phyloP scores from a whole-genome alignment of 2,797 vertebrate species.

The Kryptolebias ocellatus region DNA sequence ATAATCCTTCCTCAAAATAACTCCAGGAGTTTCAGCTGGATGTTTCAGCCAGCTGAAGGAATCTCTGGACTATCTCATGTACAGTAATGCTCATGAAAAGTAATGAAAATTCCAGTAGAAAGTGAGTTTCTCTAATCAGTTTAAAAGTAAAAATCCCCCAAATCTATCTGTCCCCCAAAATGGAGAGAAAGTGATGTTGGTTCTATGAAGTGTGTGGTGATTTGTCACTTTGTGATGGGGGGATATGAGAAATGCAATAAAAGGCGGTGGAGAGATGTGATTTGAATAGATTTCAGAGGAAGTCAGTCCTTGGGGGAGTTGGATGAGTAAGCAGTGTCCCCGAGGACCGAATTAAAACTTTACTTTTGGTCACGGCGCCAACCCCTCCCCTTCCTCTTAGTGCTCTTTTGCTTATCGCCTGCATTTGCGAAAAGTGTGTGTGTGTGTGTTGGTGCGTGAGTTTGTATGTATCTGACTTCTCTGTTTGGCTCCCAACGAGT shows the following conservation, averaged over 20 bases:
- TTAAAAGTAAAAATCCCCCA: conserved; percentile 73
- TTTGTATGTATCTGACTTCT: conserved; percentile 57
- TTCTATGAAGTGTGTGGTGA: conserved; percentile 81
- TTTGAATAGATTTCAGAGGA: conserved; percentile 87
- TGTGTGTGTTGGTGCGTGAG: conserved; percentile 47
- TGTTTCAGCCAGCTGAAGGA: conserved; percentile 32
- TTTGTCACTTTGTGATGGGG: conserved; percentile 86
- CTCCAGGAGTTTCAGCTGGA: conserved; percentile 25
- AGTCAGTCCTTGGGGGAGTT: conserved; percentile 78
- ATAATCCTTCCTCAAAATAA: conserved; percentile 36
- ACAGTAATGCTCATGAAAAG: conserved; percentile 52
- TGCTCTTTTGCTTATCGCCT: conserved; percentile 75
- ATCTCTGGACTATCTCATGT: conserved; percentile 33
- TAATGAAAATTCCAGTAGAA: conserved; percentile 58
- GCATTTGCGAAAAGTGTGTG: conserved; percentile 55
- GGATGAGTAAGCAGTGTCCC: conserved; percentile 82
- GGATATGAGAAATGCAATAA: conserved; percentile 87
- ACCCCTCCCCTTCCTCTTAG: conserved; percentile 40
- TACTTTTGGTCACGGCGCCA: conserved; percentile 81
- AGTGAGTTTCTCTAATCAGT: conserved; percentile 75
- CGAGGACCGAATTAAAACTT: conserved; percentile 86
- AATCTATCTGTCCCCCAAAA: conserved; percentile 73
- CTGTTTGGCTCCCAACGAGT: conserved; percentile 62
- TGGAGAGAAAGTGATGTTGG: conserved; percentile 72
- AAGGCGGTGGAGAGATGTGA: conserved; percentile 84